Conservation (phyloP, 2,888 invertebrate species). For the Himalopsyche anomala region DNA sequence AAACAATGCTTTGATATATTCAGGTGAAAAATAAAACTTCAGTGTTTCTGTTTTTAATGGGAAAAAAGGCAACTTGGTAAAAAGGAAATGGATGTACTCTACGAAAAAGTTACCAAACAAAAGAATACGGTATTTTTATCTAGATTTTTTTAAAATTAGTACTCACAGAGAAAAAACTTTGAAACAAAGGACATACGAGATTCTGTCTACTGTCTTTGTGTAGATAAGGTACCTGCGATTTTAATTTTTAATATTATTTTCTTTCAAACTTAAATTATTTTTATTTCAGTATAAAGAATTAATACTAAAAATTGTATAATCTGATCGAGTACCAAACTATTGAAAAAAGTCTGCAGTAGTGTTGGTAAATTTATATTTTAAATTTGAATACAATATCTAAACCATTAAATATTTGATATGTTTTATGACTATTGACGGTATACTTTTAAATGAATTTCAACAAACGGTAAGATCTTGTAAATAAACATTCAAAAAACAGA, state of each 20-base stretch:
- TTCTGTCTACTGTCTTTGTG: too few relatives aligned
- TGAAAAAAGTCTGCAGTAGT: too few relatives aligned
- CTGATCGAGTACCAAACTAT: too few relatives aligned
- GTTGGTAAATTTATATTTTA: too few relatives aligned
- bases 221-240: too few relatives aligned
- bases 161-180: conserved; percentile 18
- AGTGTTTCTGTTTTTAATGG: conserved; percentile 59
- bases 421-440: too few relatives aligned
- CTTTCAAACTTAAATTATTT: too few relatives aligned
- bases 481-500: conserved; percentile 47
- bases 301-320: too few relatives aligned
- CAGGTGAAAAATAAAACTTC: conserved; percentile 63
- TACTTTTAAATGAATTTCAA: background rate
- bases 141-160: conserved; percentile 49
- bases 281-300: too few relatives aligned
- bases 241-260: too few relatives aligned
- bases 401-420: too few relatives aligned
- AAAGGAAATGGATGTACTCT: conserved; percentile 59
- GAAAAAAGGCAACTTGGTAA: conserved; percentile 53
- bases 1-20: conserved; percentile 65
- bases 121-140: conserved; percentile 64
- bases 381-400: too few relatives aligned
- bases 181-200: conserved; percentile 28
- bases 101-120: conserved; percentile 61
- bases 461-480: background rate